phyloP scores from a whole-genome alignment of 2,113 vertebrate species.

The Acanthochromis polyacanthus region DNA sequence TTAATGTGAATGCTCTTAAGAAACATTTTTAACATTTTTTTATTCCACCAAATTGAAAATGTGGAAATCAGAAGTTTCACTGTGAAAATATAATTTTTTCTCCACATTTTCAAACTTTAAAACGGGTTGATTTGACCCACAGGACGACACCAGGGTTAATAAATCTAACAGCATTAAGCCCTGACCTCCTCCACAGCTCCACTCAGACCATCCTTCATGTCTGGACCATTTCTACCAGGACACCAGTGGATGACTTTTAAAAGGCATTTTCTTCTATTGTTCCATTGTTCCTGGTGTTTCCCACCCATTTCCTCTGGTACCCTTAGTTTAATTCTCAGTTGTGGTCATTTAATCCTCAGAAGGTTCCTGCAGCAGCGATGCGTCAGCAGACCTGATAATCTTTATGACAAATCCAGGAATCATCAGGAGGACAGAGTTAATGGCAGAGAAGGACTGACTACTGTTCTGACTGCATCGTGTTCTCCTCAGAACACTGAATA shows the following conservation, averaged over 20 bases:
- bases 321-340: constrained; percentile 34
- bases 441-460: background rate
- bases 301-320: constrained; percentile 57
- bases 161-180: constrained; percentile 6
- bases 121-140: no score
- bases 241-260: background rate
- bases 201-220: constrained; percentile 5
- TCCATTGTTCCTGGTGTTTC: constrained; percentile 41
- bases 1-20: no score
- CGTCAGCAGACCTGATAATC: constrained; percentile 46
- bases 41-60: no score
- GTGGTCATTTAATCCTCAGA: constrained; percentile 35
- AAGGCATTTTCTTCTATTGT: constrained; percentile 41
- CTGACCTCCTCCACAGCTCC: background rate
- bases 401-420: constrained; percentile 31
- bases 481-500: constrained; percentile 1
- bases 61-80: no score
- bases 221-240: constrained; percentile 28
- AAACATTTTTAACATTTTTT: no score
- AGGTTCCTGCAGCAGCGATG: constrained; percentile 40
- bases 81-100: no score
- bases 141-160: no score
- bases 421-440: background rate
- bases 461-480: constrained; percentile 3
- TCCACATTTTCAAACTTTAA: no score